Percentiles rank a stretch among this genome's conserved stretches.
Conservation (phyloP, 2,113 vertebrate species). For the Panthera uncia region DNA sequence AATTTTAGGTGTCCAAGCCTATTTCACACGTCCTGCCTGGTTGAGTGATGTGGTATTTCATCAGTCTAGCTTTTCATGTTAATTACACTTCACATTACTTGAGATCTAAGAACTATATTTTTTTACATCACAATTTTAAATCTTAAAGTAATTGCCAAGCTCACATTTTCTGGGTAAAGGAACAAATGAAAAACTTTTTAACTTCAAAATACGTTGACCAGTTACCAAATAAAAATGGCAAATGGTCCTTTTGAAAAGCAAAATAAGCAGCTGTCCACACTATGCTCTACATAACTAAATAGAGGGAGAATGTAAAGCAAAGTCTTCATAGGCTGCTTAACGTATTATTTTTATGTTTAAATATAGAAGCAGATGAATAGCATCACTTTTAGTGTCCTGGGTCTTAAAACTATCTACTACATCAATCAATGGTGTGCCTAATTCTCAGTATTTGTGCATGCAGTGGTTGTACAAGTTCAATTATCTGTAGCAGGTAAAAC, state of each 20-base stretch:
- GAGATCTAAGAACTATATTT: not conserved
- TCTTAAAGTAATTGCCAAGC: not conserved
- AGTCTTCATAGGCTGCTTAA: constrained; percentile 43
- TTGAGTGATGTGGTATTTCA: not conserved
- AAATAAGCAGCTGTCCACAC: not conserved
- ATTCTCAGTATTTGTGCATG: constrained; percentile 59
- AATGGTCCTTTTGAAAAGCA: not conserved
- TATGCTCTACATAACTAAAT: constrained; percentile 43
- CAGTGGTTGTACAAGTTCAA: constrained; percentile 62
- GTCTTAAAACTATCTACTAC: not conserved
- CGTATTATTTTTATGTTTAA: not conserved
- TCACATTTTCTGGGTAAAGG: not conserved
- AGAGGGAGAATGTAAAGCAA: constrained; percentile 26
- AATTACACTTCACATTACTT: not conserved
- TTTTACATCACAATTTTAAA: not conserved
- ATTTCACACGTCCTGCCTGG: not conserved
- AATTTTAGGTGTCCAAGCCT: not conserved
- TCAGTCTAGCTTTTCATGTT: not conserved
- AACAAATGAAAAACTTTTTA: not conserved
- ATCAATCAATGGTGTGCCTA: constrained; percentile 62
- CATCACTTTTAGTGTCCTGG: constrained; percentile 19
- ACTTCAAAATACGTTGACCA: not conserved
- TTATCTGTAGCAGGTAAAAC: constrained; percentile 73
- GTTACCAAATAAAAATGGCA: not conserved
- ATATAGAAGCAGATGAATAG: constrained; percentile 34